Base-by-base conservation (phyloP, 2,888 invertebrate genomes). In the Mythimna albipuncta region DNA sequence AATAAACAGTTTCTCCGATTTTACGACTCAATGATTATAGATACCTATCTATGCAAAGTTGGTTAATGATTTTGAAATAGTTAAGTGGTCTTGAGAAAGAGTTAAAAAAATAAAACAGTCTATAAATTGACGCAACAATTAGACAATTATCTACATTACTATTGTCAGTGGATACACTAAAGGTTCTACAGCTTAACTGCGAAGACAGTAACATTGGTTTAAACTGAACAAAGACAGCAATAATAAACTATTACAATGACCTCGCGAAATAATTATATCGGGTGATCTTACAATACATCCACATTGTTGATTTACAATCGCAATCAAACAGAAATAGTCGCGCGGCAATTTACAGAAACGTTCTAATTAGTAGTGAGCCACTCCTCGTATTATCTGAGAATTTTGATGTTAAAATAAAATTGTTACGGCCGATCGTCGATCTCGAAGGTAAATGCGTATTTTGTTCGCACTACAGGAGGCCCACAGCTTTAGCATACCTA, bases 1-100 rank as follows among this genome's bases (percentile, higher is more conserved):
- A 95, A 95, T 94, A 94, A 95, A 95, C 94, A 94, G 94, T 95
- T 95, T 95, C 95, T 95, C 91, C 93, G 93, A 95, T 95, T 95
- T 95, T 94, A 95, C 93, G 95, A 95, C 91, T 93, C 94, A 95
- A 93, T 93, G 94, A 93, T 93, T 92, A 93, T 90, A 92, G 94
- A 95, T 95, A 92, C 87, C 89, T 94, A 94, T 94, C 94, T 95
- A 94, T 94, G 93, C 92, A 92, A 93, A 95, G 94, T 94, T 93
- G 85, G 89, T 91, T 93, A 93, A 93, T 94, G 90, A 91, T 94
- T 86, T 87, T 77, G 85, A 86, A 86, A 86, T 85, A 83, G 72
- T 84, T 80, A 77, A 87, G 82, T 85, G 86, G 80, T 88, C 80
- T 89, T 87, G 81, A 71, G 87, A 87, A 87, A 88, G 77, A 88